These are phyloP conservation scores for Calliopum simillimum DNA, from an alignment of 2,888 invertebrate genomes.

Conservation along the genomic window DNA sequence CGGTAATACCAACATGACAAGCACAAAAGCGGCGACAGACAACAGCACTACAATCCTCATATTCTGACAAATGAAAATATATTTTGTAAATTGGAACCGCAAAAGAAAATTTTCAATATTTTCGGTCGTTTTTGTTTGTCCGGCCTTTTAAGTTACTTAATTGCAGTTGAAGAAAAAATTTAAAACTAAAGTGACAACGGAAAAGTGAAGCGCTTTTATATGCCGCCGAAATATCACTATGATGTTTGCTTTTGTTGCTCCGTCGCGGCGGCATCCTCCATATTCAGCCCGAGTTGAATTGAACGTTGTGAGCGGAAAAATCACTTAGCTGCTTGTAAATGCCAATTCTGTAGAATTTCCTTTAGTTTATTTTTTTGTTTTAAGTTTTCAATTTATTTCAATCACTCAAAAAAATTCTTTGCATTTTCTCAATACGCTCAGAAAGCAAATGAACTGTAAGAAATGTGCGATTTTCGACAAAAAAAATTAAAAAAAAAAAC, in stretches of 20 bases:
- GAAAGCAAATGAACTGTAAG: too few species aligned
- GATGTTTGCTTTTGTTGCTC: background rate
- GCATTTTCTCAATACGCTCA: too few species aligned
- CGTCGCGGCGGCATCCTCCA: background rate
- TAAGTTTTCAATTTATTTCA: too few species aligned
- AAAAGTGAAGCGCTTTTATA: constrained; percentile 24
- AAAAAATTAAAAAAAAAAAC: too few species aligned
- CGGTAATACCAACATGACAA: constrained; percentile 49
- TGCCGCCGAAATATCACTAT: background rate
- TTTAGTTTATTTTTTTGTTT: too few species aligned
- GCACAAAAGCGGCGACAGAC: constrained; percentile 50
- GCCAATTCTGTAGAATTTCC: too few species aligned
- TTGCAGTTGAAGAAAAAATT: constrained; percentile 1
- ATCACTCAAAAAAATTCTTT: too few species aligned
- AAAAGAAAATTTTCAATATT: background rate
- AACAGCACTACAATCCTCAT: constrained; percentile 45
- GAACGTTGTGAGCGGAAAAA: background rate
- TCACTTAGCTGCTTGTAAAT: too few species aligned
- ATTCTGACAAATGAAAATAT: background rate
- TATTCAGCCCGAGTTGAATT: background rate
- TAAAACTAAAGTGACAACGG: constrained; percentile 12
- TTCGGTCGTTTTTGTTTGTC: background rate
- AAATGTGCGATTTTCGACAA: too few species aligned
- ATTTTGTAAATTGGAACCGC: background rate
- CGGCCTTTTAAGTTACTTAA: constrained; percentile 15